Evolutionary conservation across 2,113 vertebrate genomes (phyloP).

Genomic region (Mustelus asterias): DNA sequence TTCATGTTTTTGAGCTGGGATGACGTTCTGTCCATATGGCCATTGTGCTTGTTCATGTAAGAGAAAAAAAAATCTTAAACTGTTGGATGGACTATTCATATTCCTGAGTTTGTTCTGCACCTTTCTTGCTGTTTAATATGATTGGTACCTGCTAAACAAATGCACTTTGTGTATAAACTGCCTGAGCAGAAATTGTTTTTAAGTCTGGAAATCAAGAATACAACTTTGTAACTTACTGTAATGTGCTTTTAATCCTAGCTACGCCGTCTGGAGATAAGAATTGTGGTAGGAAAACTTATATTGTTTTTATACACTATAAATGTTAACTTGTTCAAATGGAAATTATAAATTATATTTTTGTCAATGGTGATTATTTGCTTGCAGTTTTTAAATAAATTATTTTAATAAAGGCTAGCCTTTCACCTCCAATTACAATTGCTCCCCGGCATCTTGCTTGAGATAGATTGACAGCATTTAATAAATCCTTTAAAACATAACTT

Average conservation of each 20-base stretch:
- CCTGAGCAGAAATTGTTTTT: not conserved
- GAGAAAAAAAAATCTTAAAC: not conserved
- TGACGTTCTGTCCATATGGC: not conserved
- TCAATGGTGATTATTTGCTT: not conserved
- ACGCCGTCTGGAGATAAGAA: too few relatives aligned
- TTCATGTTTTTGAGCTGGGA: not conserved
- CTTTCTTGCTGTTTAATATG: not conserved
- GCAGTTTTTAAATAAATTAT: not conserved
- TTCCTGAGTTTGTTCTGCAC: not conserved
- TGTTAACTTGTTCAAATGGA: not conserved
- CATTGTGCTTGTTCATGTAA: not conserved
- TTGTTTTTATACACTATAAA: not conserved
- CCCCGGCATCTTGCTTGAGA: not conserved
- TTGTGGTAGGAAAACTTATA: conserved; percentile 13
- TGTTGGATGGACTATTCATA: not conserved
- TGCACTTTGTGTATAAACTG: not conserved
- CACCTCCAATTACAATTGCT: too few relatives aligned
- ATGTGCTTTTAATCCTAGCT: conserved; percentile 18
- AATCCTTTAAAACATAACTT: not conserved
- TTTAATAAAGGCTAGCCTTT: not conserved
- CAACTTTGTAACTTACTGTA: not conserved
- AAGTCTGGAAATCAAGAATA: not conserved
- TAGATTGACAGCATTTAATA: not conserved
- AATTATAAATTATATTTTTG: not conserved
- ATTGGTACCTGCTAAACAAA: not conserved